Base-by-base conservation (phyloP, 2,797 vertebrate species). In the Gephyroberyx darwinii region DNA sequence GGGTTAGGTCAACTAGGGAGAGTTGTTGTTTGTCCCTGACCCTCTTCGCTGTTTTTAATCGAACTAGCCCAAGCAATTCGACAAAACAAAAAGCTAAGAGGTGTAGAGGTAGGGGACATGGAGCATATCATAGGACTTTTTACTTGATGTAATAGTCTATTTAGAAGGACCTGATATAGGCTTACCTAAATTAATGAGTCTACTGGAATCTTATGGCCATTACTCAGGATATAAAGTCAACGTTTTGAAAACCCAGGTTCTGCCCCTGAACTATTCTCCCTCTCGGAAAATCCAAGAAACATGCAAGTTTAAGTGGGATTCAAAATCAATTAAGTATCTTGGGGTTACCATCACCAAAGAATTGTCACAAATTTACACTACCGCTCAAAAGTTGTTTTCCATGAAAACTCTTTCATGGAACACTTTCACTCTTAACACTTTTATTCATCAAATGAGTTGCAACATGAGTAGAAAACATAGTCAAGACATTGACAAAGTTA, bases 211-310 rank as follows among this genome's bases (percentile, higher is more conserved):
- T 20, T 65, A 41, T 69, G 19, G 55, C 1, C 5, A 65, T 5
- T 37, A 41, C 8, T 76, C 73, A 35, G 60, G 31, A 7, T 69
- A 61, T 59, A 69, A 50, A 65, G 2, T 69, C 26, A 75, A 80
- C 43, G 2, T 13, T 12, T 19, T 5, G 20, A 69, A 76, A 72
- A 76, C n/a, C 5, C 30, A 72, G 30, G 31, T 58, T 16, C 17
- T 64, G 4, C 35, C 65, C 50, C 51, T 74, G 16, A 71, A 71
- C 26, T 71, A 52, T 22, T 50, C 33, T 19, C 64, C 58, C 19
- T 48, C 50, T 12, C 41, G 19, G 60, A 50, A 61, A 57, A 53
- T 67, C 4, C 61, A 20, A 31, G 19, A 61, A 20, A 10, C 8
- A 39, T 75, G 50, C 58, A 57, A 43, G 26, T 6, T 71, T n/a